Base-by-base conservation (phyloP, 1,140 invertebrate species). In the Bombus waltoni region DNA sequence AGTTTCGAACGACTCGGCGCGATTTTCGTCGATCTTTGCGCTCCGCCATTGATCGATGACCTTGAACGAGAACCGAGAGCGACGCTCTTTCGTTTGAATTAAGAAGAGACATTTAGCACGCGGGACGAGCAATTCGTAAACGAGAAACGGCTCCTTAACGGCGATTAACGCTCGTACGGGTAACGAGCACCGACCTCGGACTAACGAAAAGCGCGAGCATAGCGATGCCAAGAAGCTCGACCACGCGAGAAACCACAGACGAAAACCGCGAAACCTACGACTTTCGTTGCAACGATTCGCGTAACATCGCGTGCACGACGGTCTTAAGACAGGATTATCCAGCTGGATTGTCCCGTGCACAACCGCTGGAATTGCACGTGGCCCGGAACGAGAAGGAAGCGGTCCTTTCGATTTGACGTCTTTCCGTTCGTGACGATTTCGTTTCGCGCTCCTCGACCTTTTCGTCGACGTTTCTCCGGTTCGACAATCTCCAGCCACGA, bases 291-390 rank as follows among this genome's bases (percentile, higher is more conserved):
- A 85, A 82, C 81, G 83, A 87, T 86, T 92, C 91, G 90, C 89
- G 92, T 88, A 87, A 91, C 87, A 90, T 93, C 88, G 88, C 90
- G 91, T 92, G 90, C 88, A 90, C 86, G 70, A 78, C 88, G 85
- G 74, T 76, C 80, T 89, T 87, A 79, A 88, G 80, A 5, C 47
- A 25, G n/a, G 53, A 78, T 42, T 57, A 71, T 15, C 13, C 40
- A 53, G 38, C 53, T 1, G 32, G 32, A 32, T 32, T 32, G 32
- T 66, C 9, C 71, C 42, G 78, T 38, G 68, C 86, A 87, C 86
- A 68, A 87, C 73, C 68, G 9, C 22, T 65, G 57, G 22, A 47
- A 38, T 53, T 53, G 47, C n/a, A 83, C 71, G 57, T 59, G 25
- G 38, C 72, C 40, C 40, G 18, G 28, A 10, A 22, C n/a, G 62